These are phyloP conservation scores for Drosophila colorata DNA, from an alignment of 2,888 invertebrate genomes.

Conservation along the genomic window DNA sequence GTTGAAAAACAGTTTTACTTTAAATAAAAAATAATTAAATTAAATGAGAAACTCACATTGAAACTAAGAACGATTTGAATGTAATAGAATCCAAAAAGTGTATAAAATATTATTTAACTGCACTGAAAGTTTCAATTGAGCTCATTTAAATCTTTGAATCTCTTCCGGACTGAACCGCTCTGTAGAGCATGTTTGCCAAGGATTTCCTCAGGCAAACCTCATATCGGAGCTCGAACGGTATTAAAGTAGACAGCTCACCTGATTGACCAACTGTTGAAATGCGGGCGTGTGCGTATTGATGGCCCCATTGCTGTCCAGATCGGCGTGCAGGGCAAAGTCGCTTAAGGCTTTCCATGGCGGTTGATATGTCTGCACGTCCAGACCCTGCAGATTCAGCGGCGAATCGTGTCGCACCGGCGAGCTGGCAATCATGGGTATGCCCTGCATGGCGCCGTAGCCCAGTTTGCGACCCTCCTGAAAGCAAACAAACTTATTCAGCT, in stretches of 20 bases:
- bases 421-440: conserved; percentile 98
- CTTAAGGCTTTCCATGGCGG: conserved; percentile 98
- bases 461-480: conserved; percentile 96
- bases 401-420: conserved; percentile 96
- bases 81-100: too few species aligned
- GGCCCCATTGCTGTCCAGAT: conserved; percentile 90
- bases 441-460: conserved; percentile 97
- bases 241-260: conserved; percentile 91
- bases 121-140: too few species aligned
- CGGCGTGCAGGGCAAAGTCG: conserved; percentile 97
- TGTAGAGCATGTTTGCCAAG: too few species aligned
- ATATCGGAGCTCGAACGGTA: too few species aligned
- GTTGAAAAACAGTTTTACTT: too few species aligned
- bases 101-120: too few species aligned
- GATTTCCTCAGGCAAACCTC: too few species aligned
- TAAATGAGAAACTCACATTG: too few species aligned
- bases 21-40: too few species aligned
- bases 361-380: conserved; percentile 96
- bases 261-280: conserved; percentile 98
- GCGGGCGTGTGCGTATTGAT: conserved; percentile 95
- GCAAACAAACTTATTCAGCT: background rate
- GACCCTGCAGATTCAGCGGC: conserved; percentile 93
- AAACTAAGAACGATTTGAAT: too few species aligned
- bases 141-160: too few species aligned
- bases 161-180: too few species aligned